phyloP scores from a whole-genome alignment of 2,797 vertebrate genomes.

The Sebastes oblongus region DNA sequence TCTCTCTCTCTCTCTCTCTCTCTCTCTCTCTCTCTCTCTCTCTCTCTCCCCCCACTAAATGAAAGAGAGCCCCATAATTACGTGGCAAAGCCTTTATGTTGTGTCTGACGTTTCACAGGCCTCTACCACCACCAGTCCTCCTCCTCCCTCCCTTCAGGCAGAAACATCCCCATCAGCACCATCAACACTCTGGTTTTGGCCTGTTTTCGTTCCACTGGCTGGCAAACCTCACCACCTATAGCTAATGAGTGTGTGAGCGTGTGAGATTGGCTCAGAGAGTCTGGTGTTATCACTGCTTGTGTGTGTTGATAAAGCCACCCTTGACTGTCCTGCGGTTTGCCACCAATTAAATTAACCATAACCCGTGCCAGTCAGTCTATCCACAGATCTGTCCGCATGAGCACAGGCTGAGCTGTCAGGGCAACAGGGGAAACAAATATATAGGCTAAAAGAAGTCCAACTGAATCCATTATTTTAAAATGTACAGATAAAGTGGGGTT shows the following conservation, averaged over 20 bases:
- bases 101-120: slow-evolving; percentile 87
- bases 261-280: background rate
- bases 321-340: slow-evolving; percentile 20
- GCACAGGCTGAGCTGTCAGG: background rate
- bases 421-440: background rate
- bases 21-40: slow-evolving; percentile 9
- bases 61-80: slow-evolving; percentile 87
- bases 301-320: slow-evolving; percentile 24
- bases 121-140: slow-evolving; percentile 52
- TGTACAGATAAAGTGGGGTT: background rate
- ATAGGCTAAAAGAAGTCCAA: background rate
- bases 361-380: slow-evolving; percentile 1
- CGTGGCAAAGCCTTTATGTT: slow-evolving; percentile 86
- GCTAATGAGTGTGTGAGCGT: background rate
- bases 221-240: background rate
- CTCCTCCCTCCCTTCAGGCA: slow-evolving; percentile 7
- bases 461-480: background rate
- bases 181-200: slow-evolving; percentile 41
- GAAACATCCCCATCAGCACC: slow-evolving; percentile 57
- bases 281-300: slow-evolving; percentile 10
- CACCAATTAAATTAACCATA: slow-evolving; percentile 5
- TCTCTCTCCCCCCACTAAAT: slow-evolving; percentile 50
- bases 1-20: background rate
- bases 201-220: slow-evolving; percentile 7
- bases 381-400: background rate